Percentiles rank a stretch among this genome's conserved stretches.
Conservation (phyloP, 2,888 invertebrate species). For the Pristionchus arcanus region DNA sequence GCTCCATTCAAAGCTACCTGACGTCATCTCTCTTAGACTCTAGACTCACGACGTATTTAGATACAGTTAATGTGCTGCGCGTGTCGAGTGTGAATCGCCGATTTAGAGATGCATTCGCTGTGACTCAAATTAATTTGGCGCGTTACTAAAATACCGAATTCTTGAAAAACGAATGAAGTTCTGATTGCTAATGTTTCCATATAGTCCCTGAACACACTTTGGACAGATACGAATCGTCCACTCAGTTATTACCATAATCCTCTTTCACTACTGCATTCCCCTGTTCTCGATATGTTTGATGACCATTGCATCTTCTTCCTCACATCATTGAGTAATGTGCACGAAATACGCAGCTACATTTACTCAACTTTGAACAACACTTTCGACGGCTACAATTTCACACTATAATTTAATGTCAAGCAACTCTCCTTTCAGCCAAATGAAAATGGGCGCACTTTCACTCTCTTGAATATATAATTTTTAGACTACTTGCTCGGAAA, state of each 20-base stretch:
- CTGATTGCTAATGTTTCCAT: neutral
- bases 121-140: neutral
- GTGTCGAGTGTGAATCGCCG: neutral
- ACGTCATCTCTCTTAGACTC: neutral
- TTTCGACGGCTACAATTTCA: neutral
- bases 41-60: neutral
- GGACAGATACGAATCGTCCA: neutral
- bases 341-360: neutral
- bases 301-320: neutral
- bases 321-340: conserved; percentile 14
- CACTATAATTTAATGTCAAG: neutral
- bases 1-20: neutral
- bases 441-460: neutral
- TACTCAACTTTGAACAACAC: conserved; percentile 13
- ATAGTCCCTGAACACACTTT: neutral
- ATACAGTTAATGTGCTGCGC: neutral
- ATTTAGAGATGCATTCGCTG: neutral
- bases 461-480: neutral
- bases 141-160: neutral
- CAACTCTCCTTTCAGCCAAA: neutral
- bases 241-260: conserved; percentile 22
- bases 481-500: neutral
- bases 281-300: neutral
- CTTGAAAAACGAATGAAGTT: neutral
- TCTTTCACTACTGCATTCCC: conserved; percentile 1